Conservation (phyloP, 1,140 invertebrate genomes). For the Macrostomum lignano region DNA sequence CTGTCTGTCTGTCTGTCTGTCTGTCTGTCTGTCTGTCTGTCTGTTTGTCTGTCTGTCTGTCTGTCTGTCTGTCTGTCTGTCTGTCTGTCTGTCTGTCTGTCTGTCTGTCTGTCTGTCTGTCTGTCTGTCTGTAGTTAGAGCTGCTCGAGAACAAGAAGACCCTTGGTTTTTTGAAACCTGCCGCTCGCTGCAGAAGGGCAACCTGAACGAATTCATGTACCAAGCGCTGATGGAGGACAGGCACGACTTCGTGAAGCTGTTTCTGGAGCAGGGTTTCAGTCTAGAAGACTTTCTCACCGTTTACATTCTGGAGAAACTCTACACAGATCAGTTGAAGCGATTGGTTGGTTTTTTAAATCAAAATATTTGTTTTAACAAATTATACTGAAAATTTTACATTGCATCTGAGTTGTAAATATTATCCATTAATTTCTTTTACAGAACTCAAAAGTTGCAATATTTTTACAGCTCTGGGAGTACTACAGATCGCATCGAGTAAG, state of each 20-base stretch:
- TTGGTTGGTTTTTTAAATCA: no score
- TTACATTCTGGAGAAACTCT: conserved; percentile 57
- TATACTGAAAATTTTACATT: no score
- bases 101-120: conserved; percentile 9
- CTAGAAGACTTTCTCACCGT: conserved; percentile 84
- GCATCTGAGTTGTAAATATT: no score
- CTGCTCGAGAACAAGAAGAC: no score
- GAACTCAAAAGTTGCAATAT: conserved; percentile 3
- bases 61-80: conserved; percentile 7
- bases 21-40: no score
- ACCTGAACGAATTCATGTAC: conserved; percentile 69
- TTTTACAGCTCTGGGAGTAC: background rate
- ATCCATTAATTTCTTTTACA: background rate
- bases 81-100: conserved; percentile 9
- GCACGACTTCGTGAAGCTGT: conserved; percentile 73
- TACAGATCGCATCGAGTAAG: background rate
- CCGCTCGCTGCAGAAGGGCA: no score
- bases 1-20: no score
- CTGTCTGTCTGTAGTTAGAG: no score
- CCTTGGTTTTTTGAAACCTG: no score
- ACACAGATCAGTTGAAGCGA: conserved; percentile 29
- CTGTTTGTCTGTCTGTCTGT: no score
- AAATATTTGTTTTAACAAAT: no score
- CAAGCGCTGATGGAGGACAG: conserved; percentile 69
- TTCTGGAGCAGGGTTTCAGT: conserved; percentile 73